Base-by-base conservation (phyloP, 2,888 invertebrate genomes). In the Ephialtes manifestator region DNA sequence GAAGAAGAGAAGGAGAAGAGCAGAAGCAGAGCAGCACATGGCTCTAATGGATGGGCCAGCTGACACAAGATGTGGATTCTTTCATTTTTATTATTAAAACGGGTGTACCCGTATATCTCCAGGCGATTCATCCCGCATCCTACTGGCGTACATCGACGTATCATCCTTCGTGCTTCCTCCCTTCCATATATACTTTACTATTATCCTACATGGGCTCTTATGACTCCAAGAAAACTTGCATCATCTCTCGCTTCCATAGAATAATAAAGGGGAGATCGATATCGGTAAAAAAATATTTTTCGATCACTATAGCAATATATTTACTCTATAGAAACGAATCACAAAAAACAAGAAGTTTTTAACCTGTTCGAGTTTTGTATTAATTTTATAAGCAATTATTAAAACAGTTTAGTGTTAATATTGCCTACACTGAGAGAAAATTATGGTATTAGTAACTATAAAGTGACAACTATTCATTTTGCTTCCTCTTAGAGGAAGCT, bases 11-110 rank as follows among this genome's bases (percentile, higher is more conserved):
- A 39, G 67, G 53, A 70, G 68, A 72, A 75, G 71, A 75, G 75
- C 68, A 81, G 58, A 24, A 60, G 58, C 31, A 35, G n/a, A 31
- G 60, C 60, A 35, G 68, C 85, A 87, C 72, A 84, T 76, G 81
- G 83, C 67, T 70, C 55, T 86, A 86, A 87, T 87, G 82, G 78
- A 72, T 79, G 35, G 65, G 43, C 77, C 84, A 88, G 87, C 85
- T 87, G 87, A 83, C 83, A 78, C 87, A 78, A 58, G 35, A 55
- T 31, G 81, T 46, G 60, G 67, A 83, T 72, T 72, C 77, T 77
- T 60, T 71, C 82, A 46, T 71, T 83, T 83, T 85, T 80, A 77
- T 83, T 85, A 85, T 76, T 80, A 76, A 81, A 77, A 82, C 80
- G 51, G 67, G 46, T 67, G 63, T 70, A 67, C 24, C 43, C 55